Evolutionary conservation across 2,888 invertebrate species (phyloP).

Genomic region (Xestia c-nigrum): DNA sequence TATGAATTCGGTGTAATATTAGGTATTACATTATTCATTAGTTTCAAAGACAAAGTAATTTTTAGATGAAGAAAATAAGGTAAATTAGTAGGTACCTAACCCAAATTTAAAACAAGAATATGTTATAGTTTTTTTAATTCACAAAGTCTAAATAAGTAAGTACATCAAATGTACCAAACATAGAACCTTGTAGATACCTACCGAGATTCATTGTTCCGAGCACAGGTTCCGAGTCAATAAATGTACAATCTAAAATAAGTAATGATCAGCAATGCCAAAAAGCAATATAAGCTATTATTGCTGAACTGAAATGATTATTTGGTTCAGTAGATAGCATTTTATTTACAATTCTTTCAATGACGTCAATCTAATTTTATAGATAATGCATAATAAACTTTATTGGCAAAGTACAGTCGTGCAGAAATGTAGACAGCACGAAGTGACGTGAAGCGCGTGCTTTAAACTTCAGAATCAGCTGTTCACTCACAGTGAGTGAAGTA

Average conservation of each 20-base stretch:
- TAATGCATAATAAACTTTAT: neutral
- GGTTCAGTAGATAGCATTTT: neutral
- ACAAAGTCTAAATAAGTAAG: neutral
- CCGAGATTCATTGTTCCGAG: neutral
- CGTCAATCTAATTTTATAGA: neutral
- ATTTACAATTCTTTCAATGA: neutral
- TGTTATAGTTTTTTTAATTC: neutral
- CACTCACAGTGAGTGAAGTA: slow-evolving; percentile 51
- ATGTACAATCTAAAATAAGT: neutral
- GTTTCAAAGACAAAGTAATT: neutral
- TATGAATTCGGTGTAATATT: neutral
- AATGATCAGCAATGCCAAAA: neutral
- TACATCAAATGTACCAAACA: neutral
- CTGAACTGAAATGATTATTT: neutral
- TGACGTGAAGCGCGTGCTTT: slow-evolving; percentile 3
- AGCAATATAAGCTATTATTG: neutral
- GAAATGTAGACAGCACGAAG: slow-evolving; percentile 22
- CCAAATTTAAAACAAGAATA: too few species aligned
- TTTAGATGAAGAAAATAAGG: neutral
- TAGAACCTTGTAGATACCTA: neutral
- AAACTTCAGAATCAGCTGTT: slow-evolving; percentile 65
- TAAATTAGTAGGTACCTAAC: too few species aligned
- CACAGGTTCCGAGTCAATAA: neutral
- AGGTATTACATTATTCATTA: too few species aligned
- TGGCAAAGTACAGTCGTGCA: slow-evolving; percentile 34